Evolutionary conservation across 37 sponge, comb jelly and placozoan species (phyloP).

Genomic region (Chondrilla cf. caribensis): DNA sequence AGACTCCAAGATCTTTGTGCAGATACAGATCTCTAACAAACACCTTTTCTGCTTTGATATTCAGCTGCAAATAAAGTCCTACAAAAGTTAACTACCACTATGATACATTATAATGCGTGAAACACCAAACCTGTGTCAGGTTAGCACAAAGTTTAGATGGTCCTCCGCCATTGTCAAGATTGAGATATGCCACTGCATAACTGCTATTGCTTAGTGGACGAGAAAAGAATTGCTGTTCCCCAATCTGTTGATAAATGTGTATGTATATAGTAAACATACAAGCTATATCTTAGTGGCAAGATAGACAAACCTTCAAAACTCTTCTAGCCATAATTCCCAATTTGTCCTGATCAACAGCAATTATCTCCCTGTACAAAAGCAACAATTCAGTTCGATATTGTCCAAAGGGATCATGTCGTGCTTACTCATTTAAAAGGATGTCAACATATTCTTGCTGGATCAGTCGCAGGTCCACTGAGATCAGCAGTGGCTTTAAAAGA

Average conservation of each 20-base stretch:
- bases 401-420: no score
- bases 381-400: no score
- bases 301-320: conserved; percentile 25
- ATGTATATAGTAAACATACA: neutral
- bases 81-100: neutral
- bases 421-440: conserved; percentile 77
- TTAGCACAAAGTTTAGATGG: conserved; percentile 53
- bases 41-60: conserved; percentile 24
- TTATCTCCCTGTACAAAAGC: conserved; percentile 57
- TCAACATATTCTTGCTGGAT: conserved; percentile 47
- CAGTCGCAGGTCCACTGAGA: conserved; percentile 78
- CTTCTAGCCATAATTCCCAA: conserved; percentile 69
- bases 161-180: conserved; percentile 23
- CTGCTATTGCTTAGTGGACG: conserved; percentile 30
- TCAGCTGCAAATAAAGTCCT: conserved; percentile 14
- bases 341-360: conserved; percentile 83
- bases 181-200: conserved; percentile 60
- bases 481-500: conserved; percentile 70
- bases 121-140: conserved; percentile 34
- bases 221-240: conserved; percentile 22
- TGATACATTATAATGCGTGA: neutral
- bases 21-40: conserved; percentile 64
- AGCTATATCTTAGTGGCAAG: no score
- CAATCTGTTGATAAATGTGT: neutral
- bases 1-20: conserved; percentile 61